Base-by-base conservation (phyloP, 1,140 invertebrate species). In the Drosophila watanabei region DNA sequence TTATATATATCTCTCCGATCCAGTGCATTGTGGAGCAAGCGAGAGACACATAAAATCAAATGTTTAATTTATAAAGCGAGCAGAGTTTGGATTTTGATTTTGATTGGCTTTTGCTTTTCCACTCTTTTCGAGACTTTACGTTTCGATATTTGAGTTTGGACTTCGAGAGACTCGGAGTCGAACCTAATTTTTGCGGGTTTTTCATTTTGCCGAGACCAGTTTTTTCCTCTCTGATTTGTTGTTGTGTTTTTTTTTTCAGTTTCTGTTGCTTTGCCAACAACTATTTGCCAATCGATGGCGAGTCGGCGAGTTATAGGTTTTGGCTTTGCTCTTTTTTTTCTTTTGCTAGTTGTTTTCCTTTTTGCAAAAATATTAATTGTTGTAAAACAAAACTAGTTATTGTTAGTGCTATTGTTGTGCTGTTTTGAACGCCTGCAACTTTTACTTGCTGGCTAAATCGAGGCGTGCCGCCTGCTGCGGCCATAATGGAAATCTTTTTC, bases 101-200 rank as follows among this genome's bases (percentile, higher is more conserved):
- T 65, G 33, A 54, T 83, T 65, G 68, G 52, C 41, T 73, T 62
- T 80, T 66, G 35, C 37, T 80, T 83, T 87, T 75, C 84, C 79
- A 87, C 80, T 79, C 58, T 80, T 64, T 78, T 78, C 69, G 65
- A 82, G 79, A 63, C 57, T 63, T 58, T 39, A n/a, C 43, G 72
- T 61, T 84, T 64, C 54, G 64, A 57, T 60, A 28, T 66, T 83
- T 83, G 46, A 33, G 32, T 68, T 45, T 45, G 20, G 63, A 51
- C 24, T 59, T 39, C 52, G 65, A 35, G 33, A 49, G 24, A 28
- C 32, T 59, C 85, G 49, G 24, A 28, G 24, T 59, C 85, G 49
- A 81, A 88, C 85, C 85, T 69, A 88, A 81, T 89, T 88, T 87
- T 88, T 78, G 85, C 85, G 82, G 77, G 59, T 88, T 88, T 88